Percentiles rank a stretch among this genome's conserved stretches.
phyloP scores from a whole-genome alignment of 2,113 vertebrate species.

The Polypterus bichir region DNA sequence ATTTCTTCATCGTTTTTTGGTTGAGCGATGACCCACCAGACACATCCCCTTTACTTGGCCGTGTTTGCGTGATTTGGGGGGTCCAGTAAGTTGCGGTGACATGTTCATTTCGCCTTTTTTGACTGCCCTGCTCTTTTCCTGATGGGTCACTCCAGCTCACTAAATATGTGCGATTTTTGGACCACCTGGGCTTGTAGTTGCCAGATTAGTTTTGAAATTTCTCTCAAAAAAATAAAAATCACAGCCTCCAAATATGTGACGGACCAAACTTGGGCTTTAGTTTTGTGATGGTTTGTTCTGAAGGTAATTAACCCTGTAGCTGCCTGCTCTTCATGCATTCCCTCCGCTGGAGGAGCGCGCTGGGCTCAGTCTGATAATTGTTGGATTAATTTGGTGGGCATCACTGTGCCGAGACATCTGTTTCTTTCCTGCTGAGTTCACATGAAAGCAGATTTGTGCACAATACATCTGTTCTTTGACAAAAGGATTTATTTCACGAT shows the following conservation, averaged over 20 bases:
- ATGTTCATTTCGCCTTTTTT: too few species aligned
- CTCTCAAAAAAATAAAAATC: conserved; percentile 4
- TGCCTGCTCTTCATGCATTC: neutral
- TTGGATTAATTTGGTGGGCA: conserved; percentile 4
- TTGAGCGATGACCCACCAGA: too few species aligned
- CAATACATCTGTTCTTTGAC: too few species aligned
- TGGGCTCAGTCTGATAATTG: too few species aligned
- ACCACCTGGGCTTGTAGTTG: conserved; percentile 12
- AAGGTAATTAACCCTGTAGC: neutral
- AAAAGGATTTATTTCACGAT: too few species aligned
- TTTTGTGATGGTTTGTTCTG: neutral
- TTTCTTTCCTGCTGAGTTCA: conserved; percentile 6
- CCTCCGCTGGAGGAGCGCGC: too few species aligned
- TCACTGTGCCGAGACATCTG: conserved; percentile 1
- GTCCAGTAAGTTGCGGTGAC: too few species aligned
- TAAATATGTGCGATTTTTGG: conserved; percentile 10
- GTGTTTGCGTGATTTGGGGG: too few species aligned
- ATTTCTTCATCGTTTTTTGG: too few species aligned
- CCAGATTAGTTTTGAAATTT: conserved; percentile 11
- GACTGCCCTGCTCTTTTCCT: neutral
- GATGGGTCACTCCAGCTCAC: conserved; percentile 8
- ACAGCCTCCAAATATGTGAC: neutral
- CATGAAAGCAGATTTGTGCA: neutral
- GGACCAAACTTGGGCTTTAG: too few species aligned
- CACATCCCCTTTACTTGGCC: too few species aligned